A percentile compares a stretch with the other conserved stretches of the same genome.
Evolutionary conservation across 2,113 vertebrate genomes (phyloP).

Genomic region (Python bivittatus): DNA sequence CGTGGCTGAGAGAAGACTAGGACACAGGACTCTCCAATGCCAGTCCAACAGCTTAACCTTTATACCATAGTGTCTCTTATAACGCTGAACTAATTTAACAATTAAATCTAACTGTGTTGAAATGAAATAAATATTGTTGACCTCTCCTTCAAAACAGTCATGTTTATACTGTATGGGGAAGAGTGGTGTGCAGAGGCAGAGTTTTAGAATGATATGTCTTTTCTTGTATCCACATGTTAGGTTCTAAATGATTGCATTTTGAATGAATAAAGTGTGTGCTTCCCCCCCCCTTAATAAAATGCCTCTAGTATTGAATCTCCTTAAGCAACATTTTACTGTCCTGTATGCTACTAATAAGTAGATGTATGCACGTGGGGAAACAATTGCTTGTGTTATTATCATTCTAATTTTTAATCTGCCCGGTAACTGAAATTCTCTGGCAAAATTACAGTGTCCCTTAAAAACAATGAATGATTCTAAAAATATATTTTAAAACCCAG

Average conservation of each 20-base stretch:
- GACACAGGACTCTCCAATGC: neutral
- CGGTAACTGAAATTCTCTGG: neutral
- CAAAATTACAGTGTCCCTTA: neutral
- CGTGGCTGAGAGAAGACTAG: neutral
- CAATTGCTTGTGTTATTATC: neutral
- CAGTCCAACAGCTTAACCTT: neutral
- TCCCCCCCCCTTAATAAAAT: neutral
- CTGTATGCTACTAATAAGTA: neutral
- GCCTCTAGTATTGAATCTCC: neutral
- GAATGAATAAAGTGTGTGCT: neutral
- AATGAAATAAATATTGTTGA: neutral
- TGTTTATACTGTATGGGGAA: neutral
- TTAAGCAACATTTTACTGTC: neutral
- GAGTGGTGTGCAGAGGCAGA: neutral
- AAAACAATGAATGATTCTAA: neutral
- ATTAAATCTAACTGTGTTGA: neutral
- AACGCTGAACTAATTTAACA: neutral
- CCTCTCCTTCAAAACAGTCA: neutral
- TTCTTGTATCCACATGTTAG: neutral
- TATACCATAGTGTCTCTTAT: neutral
- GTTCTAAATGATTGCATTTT: neutral
- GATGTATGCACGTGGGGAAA: neutral
- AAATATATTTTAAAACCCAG: neutral
- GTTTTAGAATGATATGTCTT: neutral
- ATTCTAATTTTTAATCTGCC: neutral